A percentile compares a stretch with the other conserved stretches of the same genome.
Conservation (phyloP, 2,888 invertebrate species). For the Caenorhabditis sp. region DNA sequence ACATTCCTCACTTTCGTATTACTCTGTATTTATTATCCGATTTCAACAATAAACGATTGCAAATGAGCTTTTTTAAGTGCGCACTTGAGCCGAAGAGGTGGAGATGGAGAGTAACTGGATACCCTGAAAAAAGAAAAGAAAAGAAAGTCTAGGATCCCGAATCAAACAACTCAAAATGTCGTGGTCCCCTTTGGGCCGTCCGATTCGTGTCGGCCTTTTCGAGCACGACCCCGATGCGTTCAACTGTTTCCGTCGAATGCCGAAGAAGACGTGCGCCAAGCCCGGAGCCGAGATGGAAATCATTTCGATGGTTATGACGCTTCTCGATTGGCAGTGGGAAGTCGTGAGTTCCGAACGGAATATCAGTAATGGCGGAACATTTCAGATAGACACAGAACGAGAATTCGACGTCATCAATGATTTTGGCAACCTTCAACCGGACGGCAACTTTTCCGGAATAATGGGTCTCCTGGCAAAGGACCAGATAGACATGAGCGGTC, state of each 20-base stretch:
- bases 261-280: constrained; percentile 58
- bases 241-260: constrained; percentile 67
- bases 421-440: constrained; percentile 56
- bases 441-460: constrained; percentile 66
- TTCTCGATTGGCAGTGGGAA: constrained; percentile 71
- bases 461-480: constrained; percentile 67
- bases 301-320: constrained; percentile 65
- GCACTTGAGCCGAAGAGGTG: constrained; percentile 5
- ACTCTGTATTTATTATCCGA: constrained; percentile 12
- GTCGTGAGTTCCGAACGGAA: constrained; percentile 41
- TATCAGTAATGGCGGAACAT: not conserved
- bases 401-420: constrained; percentile 62
- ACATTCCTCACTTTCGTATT: constrained; percentile 42
- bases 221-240: constrained; percentile 69
- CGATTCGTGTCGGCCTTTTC: constrained; percentile 65
- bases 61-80: constrained; percentile 28
- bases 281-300: constrained; percentile 70
- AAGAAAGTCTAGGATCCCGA: not conserved
- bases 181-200: constrained; percentile 65
- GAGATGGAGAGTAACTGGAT: constrained; percentile 10
- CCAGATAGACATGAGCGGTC: constrained; percentile 66
- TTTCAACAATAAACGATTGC: no score
- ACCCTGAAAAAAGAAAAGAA: constrained; percentile 7
- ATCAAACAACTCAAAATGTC: constrained; percentile 38
- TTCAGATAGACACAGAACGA: constrained; percentile 61